Percentiles rank a stretch among this genome's conserved stretches.
phyloP scores from a whole-genome alignment of 2,113 vertebrate species.

The Archilochus colubris region DNA sequence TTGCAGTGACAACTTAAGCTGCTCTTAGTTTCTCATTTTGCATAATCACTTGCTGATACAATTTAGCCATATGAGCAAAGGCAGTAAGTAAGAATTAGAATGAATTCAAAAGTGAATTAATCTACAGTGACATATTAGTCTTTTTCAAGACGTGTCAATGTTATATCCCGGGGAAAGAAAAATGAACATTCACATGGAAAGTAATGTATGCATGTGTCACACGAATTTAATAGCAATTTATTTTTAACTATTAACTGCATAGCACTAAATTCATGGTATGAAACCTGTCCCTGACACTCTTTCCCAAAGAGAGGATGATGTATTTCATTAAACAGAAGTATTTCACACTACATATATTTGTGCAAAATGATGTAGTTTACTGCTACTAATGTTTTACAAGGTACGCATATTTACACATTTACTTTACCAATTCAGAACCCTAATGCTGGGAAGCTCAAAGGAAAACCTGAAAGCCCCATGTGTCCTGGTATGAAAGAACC shows the following conservation, averaged over 20 bases:
- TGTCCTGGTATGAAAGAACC: too few species aligned
- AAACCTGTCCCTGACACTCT: neutral
- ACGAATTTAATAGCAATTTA: conserved; percentile 11
- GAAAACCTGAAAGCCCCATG: neutral
- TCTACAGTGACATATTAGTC: neutral
- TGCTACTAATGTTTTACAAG: neutral
- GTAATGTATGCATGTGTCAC: neutral
- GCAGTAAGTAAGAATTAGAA: conserved; percentile 35
- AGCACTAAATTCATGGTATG: neutral
- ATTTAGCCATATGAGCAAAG: conserved; percentile 28
- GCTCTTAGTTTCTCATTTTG: conserved; percentile 18
- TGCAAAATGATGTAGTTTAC: too few species aligned
- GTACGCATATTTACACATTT: neutral
- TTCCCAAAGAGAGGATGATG: neutral
- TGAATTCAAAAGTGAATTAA: conserved; percentile 45
- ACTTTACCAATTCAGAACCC: neutral
- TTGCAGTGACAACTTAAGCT: neutral
- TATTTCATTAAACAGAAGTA: neutral
- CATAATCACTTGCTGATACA: conserved; percentile 24
- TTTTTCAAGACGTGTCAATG: conserved; percentile 38
- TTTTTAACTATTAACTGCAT: neutral
- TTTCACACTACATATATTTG: neutral
- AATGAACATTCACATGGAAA: neutral
- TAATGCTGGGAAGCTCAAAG: neutral
- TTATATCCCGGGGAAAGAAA: conserved; percentile 7